Evolutionary conservation across 1,140 invertebrate species (phyloP).

Genomic region (Brachionus calyciflorus): DNA sequence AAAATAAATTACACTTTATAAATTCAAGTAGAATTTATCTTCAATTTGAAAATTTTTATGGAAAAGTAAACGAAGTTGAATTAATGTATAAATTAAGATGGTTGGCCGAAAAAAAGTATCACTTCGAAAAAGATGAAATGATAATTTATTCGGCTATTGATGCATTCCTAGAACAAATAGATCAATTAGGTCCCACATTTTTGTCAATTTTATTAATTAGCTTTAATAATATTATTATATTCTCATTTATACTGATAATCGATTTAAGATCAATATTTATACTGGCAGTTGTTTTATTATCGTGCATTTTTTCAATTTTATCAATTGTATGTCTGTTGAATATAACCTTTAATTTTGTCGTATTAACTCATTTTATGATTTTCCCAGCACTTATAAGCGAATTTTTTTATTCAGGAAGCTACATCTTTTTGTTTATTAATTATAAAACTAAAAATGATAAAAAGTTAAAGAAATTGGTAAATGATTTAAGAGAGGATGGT

Average conservation of each 20-base stretch:
- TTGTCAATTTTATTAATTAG: not conserved
- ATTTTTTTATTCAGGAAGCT: not conserved
- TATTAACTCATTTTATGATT: not conserved
- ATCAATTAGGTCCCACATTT: not conserved
- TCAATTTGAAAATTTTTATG: not conserved
- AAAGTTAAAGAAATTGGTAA: too few species aligned
- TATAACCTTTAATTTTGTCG: not conserved
- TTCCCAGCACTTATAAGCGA: not conserved
- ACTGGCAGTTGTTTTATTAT: not conserved
- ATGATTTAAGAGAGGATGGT: too few species aligned
- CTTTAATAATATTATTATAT: not conserved
- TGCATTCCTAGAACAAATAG: not conserved
- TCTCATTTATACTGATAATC: not conserved
- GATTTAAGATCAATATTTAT: not conserved
- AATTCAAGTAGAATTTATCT: not conserved
- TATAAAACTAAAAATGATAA: not conserved
- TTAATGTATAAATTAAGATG: not conserved
- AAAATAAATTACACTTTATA: not conserved
- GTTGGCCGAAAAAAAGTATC: not conserved
- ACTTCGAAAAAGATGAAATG: not conserved
- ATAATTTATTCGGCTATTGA: not conserved
- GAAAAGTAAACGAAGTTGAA: not conserved
- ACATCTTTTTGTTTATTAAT: not conserved
- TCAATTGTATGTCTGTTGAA: not conserved
- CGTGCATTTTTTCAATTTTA: not conserved